Evolutionary conservation across 1,140 invertebrate species (phyloP).

Genomic region (Tachypleus tridentatus): DNA sequence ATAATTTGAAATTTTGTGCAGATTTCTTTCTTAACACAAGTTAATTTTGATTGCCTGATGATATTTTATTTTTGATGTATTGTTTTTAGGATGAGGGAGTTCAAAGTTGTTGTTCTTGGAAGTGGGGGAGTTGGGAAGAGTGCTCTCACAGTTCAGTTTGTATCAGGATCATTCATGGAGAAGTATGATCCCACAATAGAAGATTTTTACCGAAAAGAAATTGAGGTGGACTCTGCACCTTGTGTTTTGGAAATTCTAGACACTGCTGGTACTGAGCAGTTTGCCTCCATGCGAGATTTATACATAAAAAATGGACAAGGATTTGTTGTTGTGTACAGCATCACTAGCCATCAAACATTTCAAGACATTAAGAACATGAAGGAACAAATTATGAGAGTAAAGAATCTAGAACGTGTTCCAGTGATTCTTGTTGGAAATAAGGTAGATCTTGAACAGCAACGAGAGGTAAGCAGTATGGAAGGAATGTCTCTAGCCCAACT

Average conservation of each 20-base stretch:
- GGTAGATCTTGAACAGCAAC: constrained; percentile 87
- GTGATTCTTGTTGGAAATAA: constrained; percentile 93
- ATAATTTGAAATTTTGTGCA: too few species aligned
- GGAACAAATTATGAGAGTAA: constrained; percentile 96
- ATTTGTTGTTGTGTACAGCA: constrained; percentile 95
- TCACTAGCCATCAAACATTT: constrained; percentile 84
- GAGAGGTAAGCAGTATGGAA: constrained; percentile 65
- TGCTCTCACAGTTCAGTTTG: constrained; percentile 94
- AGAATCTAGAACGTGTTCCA: constrained; percentile 87
- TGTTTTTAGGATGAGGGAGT: constrained; percentile 71
- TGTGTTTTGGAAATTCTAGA: constrained; percentile 99
- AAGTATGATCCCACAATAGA: constrained; percentile 99
- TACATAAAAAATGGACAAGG: constrained; percentile 99
- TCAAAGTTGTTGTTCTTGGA: constrained; percentile 97
- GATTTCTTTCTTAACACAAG: too few species aligned
- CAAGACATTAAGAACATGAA: constrained; percentile 99
- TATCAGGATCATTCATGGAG: constrained; percentile 97
- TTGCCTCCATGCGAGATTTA: constrained; percentile 98
- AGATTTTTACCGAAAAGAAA: constrained; percentile 91
- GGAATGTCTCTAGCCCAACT: constrained; percentile 73
- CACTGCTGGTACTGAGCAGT: constrained; percentile 99
- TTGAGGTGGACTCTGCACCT: constrained; percentile 97
- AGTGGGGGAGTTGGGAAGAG: constrained; percentile 97
- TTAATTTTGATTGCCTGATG: too few species aligned
- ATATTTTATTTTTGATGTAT: too few species aligned